These are phyloP conservation scores for Sanderia malayensis DNA, from an alignment of 30 jellyfish, hydroid and myxozoan genomes.

Conservation along the genomic window DNA sequence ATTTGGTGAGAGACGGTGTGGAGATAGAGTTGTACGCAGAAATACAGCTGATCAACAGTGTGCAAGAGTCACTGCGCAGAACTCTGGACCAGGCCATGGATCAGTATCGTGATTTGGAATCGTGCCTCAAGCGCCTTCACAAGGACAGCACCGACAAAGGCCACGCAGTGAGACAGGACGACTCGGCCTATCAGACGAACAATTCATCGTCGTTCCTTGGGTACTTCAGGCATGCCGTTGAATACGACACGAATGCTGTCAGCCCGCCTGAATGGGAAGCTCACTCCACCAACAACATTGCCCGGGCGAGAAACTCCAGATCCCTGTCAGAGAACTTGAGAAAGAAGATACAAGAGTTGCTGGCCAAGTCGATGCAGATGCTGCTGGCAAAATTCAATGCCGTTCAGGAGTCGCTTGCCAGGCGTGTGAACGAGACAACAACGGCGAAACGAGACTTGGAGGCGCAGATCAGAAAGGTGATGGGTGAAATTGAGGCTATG, in stretches of 20 bases:
- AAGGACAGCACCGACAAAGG: conserved; percentile 61
- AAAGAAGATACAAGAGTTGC: conserved; percentile 53
- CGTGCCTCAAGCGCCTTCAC: conserved; percentile 58
- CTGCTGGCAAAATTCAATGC: conserved; percentile 32
- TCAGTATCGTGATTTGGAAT: conserved; percentile 60
- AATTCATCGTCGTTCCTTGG: conserved; percentile 57
- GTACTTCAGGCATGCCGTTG: conserved; percentile 53
- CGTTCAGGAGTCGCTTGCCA: conserved; percentile 44
- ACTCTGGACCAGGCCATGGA: conserved; percentile 71
- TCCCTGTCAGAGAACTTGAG: conserved; percentile 57
- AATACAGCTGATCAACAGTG: conserved; percentile 52
- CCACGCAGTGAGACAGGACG: conserved; percentile 64
- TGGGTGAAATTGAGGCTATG: conserved; percentile 64
- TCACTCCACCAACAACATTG: conserved; percentile 54
- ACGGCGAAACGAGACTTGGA: conserved; percentile 58
- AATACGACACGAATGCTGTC: conserved; percentile 53
- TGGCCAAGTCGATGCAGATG: conserved; percentile 62
- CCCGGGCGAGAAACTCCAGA: conserved; percentile 58
- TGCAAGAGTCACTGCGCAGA: conserved; percentile 59
- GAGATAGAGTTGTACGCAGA: conserved; percentile 53
- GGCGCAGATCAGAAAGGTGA: conserved; percentile 50
- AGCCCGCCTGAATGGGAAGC: conserved; percentile 75
- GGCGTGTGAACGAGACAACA: conserved; percentile 51
- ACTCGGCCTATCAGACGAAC: conserved; percentile 52
- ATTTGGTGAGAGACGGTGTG: conserved; percentile 46